Conservation (phyloP, 2,797 vertebrate genomes). For the Sebastes wilsoni region DNA sequence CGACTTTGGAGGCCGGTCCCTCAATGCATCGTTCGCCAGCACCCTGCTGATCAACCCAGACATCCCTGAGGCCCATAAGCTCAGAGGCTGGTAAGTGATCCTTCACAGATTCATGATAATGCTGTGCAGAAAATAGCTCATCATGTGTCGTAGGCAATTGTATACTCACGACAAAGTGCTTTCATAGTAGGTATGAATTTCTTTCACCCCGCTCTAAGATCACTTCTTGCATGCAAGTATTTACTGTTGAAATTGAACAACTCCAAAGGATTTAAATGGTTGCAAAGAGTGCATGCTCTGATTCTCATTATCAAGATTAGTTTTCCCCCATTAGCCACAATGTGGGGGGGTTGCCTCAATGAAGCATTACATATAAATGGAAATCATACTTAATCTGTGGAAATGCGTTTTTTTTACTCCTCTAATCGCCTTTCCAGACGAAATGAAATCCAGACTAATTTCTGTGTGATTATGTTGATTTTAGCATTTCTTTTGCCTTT, state of each 20-base stretch:
- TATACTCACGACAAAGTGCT: background rate
- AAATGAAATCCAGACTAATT: constrained; percentile 53
- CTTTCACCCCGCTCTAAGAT: background rate
- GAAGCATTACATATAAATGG: constrained; percentile 68
- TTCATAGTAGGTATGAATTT: constrained; percentile 9
- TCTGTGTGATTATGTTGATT: constrained; percentile 48
- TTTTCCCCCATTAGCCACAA: constrained; percentile 62
- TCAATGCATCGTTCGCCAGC: constrained; percentile 92
- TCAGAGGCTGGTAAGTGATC: constrained; percentile 92
- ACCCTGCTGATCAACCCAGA: constrained; percentile 95
- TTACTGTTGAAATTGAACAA: constrained; percentile 41
- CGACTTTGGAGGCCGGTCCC: constrained; percentile 94
- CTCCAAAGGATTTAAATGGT: constrained; percentile 40
- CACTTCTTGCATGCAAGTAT: background rate
- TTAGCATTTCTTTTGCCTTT: constrained; percentile 1
- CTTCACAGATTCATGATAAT: constrained; percentile 5
- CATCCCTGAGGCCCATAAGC: constrained; percentile 94
- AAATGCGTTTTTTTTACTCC: constrained; percentile 42
- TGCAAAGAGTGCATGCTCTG: constrained; percentile 53
- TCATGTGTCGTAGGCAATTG: background rate
- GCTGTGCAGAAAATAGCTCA: constrained; percentile 14
- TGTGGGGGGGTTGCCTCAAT: constrained; percentile 43
- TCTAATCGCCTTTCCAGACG: constrained; percentile 53
- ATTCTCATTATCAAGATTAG: constrained; percentile 76
- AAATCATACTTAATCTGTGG: constrained; percentile 71